phyloP scores from a whole-genome alignment of 2,113 vertebrate species.

The Leiothrix lutea region DNA sequence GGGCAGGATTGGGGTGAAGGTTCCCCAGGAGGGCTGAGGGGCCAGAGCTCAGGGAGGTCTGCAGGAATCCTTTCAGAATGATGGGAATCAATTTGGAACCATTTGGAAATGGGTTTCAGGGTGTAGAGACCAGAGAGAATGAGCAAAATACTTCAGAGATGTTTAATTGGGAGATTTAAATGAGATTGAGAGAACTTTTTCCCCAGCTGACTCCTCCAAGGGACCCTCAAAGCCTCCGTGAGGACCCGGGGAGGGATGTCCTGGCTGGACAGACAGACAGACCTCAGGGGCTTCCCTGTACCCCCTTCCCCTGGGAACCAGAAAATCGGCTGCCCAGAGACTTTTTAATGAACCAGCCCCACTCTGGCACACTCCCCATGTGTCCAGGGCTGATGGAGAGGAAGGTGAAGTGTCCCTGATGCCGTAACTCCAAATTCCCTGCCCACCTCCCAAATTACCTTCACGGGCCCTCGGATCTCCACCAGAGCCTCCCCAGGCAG shows the following conservation, averaged over 20 bases:
- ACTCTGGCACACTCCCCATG: rapidly evolving
- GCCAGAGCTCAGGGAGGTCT: background rate
- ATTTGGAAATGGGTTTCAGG: background rate
- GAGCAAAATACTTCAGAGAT: background rate
- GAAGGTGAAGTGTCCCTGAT: background rate
- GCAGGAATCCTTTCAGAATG: background rate
- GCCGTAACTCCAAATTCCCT: rapidly evolving
- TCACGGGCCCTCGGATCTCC: background rate
- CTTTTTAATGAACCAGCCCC: background rate
- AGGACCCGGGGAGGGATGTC: rapidly evolving
- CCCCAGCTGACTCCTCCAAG: background rate
- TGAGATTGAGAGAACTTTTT: rapidly evolving
- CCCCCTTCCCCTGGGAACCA: background rate
- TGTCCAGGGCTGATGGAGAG: background rate
- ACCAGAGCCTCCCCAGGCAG: background rate
- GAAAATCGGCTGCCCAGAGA: rapidly evolving
- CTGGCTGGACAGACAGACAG: background rate
- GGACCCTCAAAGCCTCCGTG: background rate
- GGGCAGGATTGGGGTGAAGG: background rate
- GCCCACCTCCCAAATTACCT: background rate
- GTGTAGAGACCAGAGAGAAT: background rate
- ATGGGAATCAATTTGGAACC: rapidly evolving
- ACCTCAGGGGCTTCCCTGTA: rapidly evolving
- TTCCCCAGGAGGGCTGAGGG: background rate
- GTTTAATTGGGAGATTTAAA: background rate